A percentile compares a stretch with the other conserved stretches of the same genome.
phyloP scores from a whole-genome alignment of 1,140 invertebrate species.

The Nomia melanderi region DNA sequence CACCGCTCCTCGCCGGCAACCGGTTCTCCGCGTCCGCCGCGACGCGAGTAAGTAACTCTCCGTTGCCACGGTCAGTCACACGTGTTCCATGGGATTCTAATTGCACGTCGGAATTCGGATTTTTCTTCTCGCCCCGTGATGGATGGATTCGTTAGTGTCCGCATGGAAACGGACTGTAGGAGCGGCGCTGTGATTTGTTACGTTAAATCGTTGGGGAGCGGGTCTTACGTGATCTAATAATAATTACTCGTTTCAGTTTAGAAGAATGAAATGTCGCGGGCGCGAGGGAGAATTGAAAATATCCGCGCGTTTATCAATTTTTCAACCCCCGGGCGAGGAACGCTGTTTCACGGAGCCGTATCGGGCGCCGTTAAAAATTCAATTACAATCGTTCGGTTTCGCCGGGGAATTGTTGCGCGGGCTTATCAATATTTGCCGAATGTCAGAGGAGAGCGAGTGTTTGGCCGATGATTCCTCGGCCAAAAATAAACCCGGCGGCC shows the following conservation, averaged over 20 bases:
- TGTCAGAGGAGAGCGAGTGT: not conserved
- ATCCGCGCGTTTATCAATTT: no score
- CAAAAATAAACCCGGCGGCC: constrained; percentile 19
- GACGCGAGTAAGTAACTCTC: constrained; percentile 1
- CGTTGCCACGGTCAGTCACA: not conserved
- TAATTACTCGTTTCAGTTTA: no score
- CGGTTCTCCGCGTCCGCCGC: not conserved
- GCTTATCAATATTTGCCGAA: no score
- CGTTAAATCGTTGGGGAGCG: no score
- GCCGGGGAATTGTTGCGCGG: no score
- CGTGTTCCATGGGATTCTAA: not conserved
- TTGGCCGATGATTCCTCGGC: constrained; percentile 5
- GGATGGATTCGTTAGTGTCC: constrained; percentile 8
- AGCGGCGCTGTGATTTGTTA: not conserved
- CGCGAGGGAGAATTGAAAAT: no score
- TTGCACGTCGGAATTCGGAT: constrained; percentile 3
- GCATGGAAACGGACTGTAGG: not conserved
- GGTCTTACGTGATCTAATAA: no score
- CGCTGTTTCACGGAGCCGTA: no score
- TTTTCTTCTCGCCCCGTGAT: not conserved
- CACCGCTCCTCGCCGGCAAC: constrained; percentile 2
- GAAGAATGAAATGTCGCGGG: no score
- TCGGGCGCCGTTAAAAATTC: no score
- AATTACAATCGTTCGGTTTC: no score
- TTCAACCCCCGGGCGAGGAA: no score